Percentiles rank a stretch among this genome's conserved stretches.
Conservation (phyloP, 2,888 invertebrate genomes). For the Drosophila paramelanica region DNA sequence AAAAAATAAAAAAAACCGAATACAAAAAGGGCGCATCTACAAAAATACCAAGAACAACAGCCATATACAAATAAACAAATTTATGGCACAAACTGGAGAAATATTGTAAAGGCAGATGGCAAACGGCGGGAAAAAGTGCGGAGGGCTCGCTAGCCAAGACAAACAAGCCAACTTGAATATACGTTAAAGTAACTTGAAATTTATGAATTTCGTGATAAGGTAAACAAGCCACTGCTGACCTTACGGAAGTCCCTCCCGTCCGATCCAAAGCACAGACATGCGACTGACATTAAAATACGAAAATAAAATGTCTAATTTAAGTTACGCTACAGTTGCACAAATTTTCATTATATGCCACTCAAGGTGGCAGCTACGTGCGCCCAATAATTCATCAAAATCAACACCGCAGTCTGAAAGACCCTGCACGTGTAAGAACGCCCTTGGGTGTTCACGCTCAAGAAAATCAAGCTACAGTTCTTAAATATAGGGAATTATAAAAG, state of each 20-base stretch:
- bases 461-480: background rate
- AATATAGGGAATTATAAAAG: background rate
- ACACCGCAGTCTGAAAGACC: conserved; percentile 7
- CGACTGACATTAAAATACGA: conserved; percentile 42
- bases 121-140: background rate
- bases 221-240: conserved; percentile 65
- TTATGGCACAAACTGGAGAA: conserved; percentile 78
- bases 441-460: background rate
- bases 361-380: conserved; percentile 35
- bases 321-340: conserved; percentile 65
- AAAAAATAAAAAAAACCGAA: conserved; percentile 33
- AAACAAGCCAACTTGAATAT: conserved; percentile 61
- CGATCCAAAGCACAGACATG: conserved; percentile 27
- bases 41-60: conserved; percentile 41
- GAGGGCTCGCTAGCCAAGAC: conserved; percentile 43
- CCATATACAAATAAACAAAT: conserved; percentile 75
- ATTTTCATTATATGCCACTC: conserved; percentile 61
- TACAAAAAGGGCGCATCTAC: conserved; percentile 49
- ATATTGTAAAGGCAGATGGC: conserved; percentile 63
- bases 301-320: conserved; percentile 75
- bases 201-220: conserved; percentile 80
- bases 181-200: conserved; percentile 78
- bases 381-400: conserved; percentile 20
- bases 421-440: background rate
- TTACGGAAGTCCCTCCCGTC: conserved; percentile 8